phyloP scores from a whole-genome alignment of 2,113 vertebrate genomes.

The Anthoscopus minutus region DNA sequence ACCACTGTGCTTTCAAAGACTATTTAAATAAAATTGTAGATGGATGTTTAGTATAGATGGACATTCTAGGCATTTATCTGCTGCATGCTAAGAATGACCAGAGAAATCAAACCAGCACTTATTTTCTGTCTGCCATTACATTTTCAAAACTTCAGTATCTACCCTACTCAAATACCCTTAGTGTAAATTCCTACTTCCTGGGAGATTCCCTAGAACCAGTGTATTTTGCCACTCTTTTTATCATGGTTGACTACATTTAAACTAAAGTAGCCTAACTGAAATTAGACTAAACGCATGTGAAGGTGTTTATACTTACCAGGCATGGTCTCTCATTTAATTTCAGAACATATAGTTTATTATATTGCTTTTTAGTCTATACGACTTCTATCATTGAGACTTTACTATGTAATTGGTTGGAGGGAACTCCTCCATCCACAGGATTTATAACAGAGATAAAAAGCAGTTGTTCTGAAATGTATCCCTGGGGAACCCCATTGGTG shows the following conservation, averaged over 20 bases:
- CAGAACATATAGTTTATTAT: too few species aligned
- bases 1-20: background rate
- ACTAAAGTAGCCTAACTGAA: background rate
- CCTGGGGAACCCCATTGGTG: background rate
- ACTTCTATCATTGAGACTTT: background rate
- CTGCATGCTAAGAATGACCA: background rate
- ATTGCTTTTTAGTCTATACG: background rate
- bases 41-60: background rate
- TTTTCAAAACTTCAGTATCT: background rate
- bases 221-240: background rate
- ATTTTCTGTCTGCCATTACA: background rate
- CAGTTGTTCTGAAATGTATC: background rate
- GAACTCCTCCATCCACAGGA: background rate
- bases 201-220: background rate
- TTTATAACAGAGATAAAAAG: background rate
- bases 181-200: background rate
- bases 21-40: background rate
- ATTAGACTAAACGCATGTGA: background rate
- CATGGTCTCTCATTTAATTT: background rate
- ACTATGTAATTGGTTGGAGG: background rate
- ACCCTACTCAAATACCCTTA: background rate
- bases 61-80: background rate
- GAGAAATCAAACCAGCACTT: background rate
- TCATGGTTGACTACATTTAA: background rate
- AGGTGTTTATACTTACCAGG: background rate